These are phyloP conservation scores for Donacobius atricapilla DNA, from an alignment of 2,113 vertebrate species.

Conservation along the genomic window DNA sequence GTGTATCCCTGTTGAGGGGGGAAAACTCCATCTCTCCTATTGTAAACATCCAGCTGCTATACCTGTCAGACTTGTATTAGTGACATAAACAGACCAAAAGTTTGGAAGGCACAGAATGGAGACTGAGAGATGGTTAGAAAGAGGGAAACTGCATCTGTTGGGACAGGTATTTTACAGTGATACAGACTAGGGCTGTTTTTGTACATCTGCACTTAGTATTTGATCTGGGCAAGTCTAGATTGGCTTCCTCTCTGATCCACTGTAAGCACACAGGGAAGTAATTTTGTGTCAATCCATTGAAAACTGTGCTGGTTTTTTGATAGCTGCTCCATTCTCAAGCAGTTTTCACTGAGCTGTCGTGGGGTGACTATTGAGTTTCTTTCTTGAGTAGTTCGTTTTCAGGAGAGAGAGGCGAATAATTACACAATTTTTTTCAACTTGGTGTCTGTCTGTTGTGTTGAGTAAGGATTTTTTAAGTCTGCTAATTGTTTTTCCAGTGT, in stretches of 20 bases:
- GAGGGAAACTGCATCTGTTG: not conserved
- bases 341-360: not conserved
- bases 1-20: not conserved
- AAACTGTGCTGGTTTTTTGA: not conserved
- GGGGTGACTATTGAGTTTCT: not conserved
- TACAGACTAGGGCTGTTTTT: not conserved
- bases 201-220: not conserved
- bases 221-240: not conserved
- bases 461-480: not conserved
- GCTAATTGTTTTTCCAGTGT: not conserved
- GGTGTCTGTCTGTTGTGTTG: not conserved
- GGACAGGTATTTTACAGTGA: not conserved
- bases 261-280: fast-evolving
- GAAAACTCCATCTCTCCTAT: not conserved
- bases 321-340: not conserved
- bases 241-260: not conserved
- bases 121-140: not conserved
- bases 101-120: not conserved
- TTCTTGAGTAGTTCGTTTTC: not conserved
- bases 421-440: not conserved
- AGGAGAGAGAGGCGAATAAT: not conserved
- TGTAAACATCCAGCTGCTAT: not conserved
- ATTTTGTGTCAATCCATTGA: not conserved
- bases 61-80: not conserved
- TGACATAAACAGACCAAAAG: not conserved